Conservation (phyloP, 2,113 vertebrate species). For the Lota lota region DNA sequence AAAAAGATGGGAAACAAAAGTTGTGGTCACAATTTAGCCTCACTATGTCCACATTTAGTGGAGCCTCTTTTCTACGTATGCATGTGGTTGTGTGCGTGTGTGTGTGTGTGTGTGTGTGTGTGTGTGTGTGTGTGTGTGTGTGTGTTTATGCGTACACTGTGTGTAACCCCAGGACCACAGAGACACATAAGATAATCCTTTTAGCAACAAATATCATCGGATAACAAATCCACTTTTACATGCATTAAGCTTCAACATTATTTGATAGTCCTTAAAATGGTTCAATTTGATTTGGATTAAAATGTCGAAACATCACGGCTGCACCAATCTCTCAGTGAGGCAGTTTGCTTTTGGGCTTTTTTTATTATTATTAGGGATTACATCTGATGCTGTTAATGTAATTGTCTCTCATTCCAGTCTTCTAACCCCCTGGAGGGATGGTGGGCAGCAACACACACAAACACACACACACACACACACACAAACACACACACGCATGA, state of each 20-base stretch:
- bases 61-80: constrained; percentile 25
- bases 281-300: not conserved
- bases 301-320: not conserved
- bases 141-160: not conserved
- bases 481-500: not conserved
- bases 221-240: too few species aligned
- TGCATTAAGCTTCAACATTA: not conserved
- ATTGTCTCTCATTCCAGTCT: constrained; percentile 24
- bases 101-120: not conserved
- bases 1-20: too few species aligned
- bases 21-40: not conserved
- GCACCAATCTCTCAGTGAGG: not conserved
- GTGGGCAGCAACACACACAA: not conserved
- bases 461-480: constrained; percentile 3
- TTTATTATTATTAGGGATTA: constrained; percentile 4
- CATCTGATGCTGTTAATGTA: constrained; percentile 16
- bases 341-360: constrained; percentile 7
- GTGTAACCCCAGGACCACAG: not conserved
- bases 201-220: too few species aligned
- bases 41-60: too few species aligned
- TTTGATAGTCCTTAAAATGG: not conserved
- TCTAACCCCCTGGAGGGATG: not conserved
- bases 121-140: not conserved
- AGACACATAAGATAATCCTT: not conserved
- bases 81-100: not conserved